Percentiles rank a stretch among this genome's conserved stretches.
Conservation (phyloP, 1,140 invertebrate genomes). For the Caenorhabditis briggsae region DNA sequence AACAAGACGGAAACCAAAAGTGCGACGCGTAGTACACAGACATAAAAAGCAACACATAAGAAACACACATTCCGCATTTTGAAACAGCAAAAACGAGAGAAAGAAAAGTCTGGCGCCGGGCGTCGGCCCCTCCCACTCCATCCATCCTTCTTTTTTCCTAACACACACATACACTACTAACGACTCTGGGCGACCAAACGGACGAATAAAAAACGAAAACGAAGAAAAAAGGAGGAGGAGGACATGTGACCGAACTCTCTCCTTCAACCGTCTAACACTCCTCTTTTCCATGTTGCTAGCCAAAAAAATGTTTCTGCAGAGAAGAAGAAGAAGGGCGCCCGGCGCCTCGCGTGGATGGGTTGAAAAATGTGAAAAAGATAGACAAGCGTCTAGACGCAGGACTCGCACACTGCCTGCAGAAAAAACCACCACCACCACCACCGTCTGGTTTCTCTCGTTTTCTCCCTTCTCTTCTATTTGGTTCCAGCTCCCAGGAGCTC, state of each 20-base stretch:
- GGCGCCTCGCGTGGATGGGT: constrained; percentile 27
- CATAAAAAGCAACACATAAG: constrained; percentile 6
- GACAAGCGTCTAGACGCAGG: constrained; percentile 48
- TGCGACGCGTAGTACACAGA: background rate
- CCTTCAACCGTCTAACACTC: background rate
- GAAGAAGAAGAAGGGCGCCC: constrained; percentile 16
- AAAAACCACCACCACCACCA: background rate
- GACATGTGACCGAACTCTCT: constrained; percentile 48
- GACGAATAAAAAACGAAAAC: background rate
- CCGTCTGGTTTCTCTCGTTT: constrained; percentile 22
- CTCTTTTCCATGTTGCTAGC: constrained; percentile 23
- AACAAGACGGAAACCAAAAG: constrained; percentile 2
- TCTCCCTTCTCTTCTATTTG: background rate
- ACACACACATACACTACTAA: constrained; percentile 43
- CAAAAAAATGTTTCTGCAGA: constrained; percentile 9
- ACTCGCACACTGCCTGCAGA: background rate
- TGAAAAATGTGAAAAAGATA: constrained; percentile 48
- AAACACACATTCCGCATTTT: constrained; percentile 17
- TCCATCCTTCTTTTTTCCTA: background rate
- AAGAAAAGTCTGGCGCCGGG: constrained; percentile 34
- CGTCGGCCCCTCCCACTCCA: constrained; percentile 3
- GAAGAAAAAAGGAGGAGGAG: background rate
- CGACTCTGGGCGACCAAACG: constrained; percentile 21
- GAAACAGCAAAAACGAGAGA: constrained; percentile 31
- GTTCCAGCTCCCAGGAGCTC: background rate